These are phyloP conservation scores for Brachyistius frenatus DNA, from an alignment of 2,113 vertebrate genomes.

Conservation along the genomic window DNA sequence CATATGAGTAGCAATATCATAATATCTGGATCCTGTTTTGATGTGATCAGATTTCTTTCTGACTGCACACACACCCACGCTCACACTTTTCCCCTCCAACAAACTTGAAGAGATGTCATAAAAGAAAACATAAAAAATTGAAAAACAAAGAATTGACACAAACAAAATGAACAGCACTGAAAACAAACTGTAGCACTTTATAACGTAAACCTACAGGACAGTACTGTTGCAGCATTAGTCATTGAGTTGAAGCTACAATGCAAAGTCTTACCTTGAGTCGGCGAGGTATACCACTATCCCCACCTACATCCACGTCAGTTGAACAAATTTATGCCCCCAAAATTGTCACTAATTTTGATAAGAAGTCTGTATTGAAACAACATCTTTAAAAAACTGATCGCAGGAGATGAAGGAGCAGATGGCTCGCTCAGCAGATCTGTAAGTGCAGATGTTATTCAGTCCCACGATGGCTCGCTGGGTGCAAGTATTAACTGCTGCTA, in stretches of 20 bases:
- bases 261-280: conserved; percentile 37
- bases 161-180: conserved; percentile 39
- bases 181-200: conserved; percentile 28
- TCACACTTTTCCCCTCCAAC: conserved; percentile 25
- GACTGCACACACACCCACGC: conserved; percentile 17
- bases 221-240: conserved; percentile 24
- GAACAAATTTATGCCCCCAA: conserved; percentile 32
- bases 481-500: conserved; percentile 22
- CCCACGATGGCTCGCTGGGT: neutral
- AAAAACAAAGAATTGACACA: conserved; percentile 34
- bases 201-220: conserved; percentile 32
- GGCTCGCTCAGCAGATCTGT: conserved; percentile 28
- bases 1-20: conserved; percentile 37
- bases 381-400: conserved; percentile 26
- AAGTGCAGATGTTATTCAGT: conserved; percentile 37
- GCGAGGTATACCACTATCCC: neutral
- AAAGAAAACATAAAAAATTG: conserved; percentile 28
- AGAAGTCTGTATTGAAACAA: conserved; percentile 33
- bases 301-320: conserved; percentile 13
- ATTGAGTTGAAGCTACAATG: conserved; percentile 24
- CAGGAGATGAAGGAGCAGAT: conserved; percentile 56
- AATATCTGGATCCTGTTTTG: conserved; percentile 50
- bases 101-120: conserved; percentile 28
- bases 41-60: conserved; percentile 46
- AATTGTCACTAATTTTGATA: conserved; percentile 48